Evolutionary conservation across 2,113 vertebrate species (phyloP).

Genomic region (Cathartes aura): DNA sequence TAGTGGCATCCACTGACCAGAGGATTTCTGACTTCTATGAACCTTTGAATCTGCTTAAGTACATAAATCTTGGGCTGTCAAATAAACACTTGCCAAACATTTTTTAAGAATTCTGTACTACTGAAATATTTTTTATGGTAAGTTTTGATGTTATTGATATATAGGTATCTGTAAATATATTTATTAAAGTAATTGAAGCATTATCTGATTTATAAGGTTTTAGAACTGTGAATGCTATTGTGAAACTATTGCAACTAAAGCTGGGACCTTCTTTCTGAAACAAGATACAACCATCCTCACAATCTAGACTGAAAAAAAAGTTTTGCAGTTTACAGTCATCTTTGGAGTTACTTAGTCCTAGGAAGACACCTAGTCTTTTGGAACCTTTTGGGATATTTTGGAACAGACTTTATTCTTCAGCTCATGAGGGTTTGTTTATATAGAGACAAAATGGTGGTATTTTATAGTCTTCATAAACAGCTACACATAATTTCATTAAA

Average conservation of each 20-base stretch:
- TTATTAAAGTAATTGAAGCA: background rate
- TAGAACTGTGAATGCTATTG: background rate
- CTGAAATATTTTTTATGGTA: background rate
- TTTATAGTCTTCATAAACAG: background rate
- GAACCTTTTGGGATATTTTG: background rate
- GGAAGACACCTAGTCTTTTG: background rate
- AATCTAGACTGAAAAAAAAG: background rate
- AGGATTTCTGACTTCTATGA: background rate
- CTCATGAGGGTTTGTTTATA: background rate
- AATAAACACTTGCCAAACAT: background rate
- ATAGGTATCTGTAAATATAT: background rate
- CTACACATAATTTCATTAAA: background rate
- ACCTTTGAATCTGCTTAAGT: background rate
- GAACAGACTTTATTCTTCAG: background rate
- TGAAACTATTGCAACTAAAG: background rate
- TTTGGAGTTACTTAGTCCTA: background rate
- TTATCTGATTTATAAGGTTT: background rate
- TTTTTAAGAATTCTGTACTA: background rate
- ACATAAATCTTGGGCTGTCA: background rate
- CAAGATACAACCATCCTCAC: rapidly evolving
- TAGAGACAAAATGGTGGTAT: background rate
- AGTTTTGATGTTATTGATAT: background rate
- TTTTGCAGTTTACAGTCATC: background rate
- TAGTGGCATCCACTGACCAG: background rate
- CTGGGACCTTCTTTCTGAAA: background rate